Evolutionary conservation across 2,888 invertebrate genomes (phyloP), one percentile per base, ranked within the genome.

Genomic region (Drosophila barbarae): DNA sequence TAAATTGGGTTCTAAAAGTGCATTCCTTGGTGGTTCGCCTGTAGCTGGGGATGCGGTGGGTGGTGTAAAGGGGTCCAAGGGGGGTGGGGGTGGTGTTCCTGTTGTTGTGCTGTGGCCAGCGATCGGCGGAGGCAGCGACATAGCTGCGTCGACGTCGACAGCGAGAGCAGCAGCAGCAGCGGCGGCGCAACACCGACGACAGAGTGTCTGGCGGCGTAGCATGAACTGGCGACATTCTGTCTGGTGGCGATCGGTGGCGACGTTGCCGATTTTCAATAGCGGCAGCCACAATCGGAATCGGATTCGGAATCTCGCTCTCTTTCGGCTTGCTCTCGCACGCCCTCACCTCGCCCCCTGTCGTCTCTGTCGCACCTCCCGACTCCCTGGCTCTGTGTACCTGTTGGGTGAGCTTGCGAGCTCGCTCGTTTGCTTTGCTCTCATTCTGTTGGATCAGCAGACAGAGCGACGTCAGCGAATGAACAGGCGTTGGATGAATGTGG

Each of bases 191-290:
- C 73, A 55, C 73, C 84, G 86, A 83, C 93, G 94, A 93, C 94
- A 93, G 92, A 92, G 91, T 93, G 94, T 94, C 94, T 93, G 93
- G 93, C 87, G 83, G 85, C 86, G 92, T 91, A 92, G 92, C 92
- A 93, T 91, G 92, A 93, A 92, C 93, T 92, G 95, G 95, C 95
- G 95, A 95, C 95, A 95, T 95, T 94, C 94, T 95, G 95, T 95
- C 95, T 95, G 95, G 69, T 95, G 93, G 77, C 92, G 93, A 93
- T 93, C 92, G 93, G 87, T 26, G 88, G 91, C 93, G 88, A 73
- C 90, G 94, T 93, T 94, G 94, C 92, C 94, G 90, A 73, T 84
- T 77, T 89, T 87, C 77, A 73, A 23, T n/a, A 21, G 23, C 61
- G 55, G 58, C 56, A 56, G 57, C 51, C 42, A 44, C 59, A 54